Percentiles rank a stretch among this genome's conserved stretches.
These are phyloP conservation scores for Dendrocincla tyrannina DNA, from an alignment of 2,797 vertebrate genomes.

Conservation along the genomic window DNA sequence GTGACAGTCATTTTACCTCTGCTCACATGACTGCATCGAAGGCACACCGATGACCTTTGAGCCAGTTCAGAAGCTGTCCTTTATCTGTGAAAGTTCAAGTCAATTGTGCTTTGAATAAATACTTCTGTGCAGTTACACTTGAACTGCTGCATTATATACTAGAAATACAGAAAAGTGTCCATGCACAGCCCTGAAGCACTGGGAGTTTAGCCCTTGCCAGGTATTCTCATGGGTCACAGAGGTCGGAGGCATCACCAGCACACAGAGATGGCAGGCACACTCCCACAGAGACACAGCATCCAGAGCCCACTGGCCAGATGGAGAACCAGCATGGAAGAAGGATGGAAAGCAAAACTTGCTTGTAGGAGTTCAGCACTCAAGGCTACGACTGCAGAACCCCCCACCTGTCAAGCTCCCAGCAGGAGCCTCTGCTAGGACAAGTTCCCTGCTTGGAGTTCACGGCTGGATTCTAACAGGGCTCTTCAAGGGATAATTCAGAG, in stretches of 20 bases:
- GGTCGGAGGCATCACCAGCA: conserved; percentile 6
- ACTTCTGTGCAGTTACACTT: conserved; percentile 17
- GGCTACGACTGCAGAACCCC: conserved; percentile 18
- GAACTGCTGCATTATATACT: conserved; percentile 28
- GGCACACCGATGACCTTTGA: conserved; percentile 43
- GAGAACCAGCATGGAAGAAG: neutral
- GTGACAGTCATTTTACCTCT: conserved; percentile 60
- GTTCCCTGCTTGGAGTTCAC: neutral
- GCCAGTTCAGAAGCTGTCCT: conserved; percentile 58
- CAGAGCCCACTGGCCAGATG: neutral
- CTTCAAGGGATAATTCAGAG: neutral
- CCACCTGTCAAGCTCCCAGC: neutral
- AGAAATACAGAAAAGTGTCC: conserved; percentile 42
- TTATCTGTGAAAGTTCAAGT: conserved; percentile 59
- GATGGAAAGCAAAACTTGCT: conserved; percentile 19
- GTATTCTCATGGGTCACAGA: neutral
- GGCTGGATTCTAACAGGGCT: neutral
- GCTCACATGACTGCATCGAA: conserved; percentile 46
- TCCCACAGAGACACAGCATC: conserved; percentile 33
- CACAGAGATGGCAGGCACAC: conserved; percentile 26
- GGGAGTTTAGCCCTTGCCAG: conserved; percentile 48
- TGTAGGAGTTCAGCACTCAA: neutral
- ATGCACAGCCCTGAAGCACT: conserved; percentile 62
- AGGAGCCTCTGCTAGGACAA: neutral
- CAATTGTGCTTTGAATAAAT: conserved; percentile 65